Conservation (phyloP, 1,140 invertebrate species). For the Drosophila guanche region DNA sequence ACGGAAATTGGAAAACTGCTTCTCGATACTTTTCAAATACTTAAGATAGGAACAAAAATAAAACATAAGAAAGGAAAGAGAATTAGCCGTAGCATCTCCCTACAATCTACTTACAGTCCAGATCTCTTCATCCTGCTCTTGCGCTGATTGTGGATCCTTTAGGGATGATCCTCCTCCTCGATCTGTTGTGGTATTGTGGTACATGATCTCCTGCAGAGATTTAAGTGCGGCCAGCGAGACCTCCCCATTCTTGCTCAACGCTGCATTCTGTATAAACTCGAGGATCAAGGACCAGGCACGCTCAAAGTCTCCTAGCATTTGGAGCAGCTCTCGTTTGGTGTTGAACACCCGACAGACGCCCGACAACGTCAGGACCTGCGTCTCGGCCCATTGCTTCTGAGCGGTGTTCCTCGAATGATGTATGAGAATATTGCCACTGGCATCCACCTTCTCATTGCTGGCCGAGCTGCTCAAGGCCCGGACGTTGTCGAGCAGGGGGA, state of each 20-base stretch:
- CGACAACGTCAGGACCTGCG: slow-evolving; percentile 89
- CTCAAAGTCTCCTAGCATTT: slow-evolving; percentile 94
- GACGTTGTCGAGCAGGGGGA: slow-evolving; percentile 97
- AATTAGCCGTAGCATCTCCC: background rate
- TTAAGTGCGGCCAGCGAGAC: slow-evolving; percentile 97
- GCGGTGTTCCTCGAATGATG: slow-evolving; percentile 99
- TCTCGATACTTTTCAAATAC: background rate
- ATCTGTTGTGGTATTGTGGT: slow-evolving; percentile 77
- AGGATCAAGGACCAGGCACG: slow-evolving; percentile 96
- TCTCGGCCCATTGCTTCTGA: slow-evolving; percentile 99
- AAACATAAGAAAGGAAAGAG: background rate
- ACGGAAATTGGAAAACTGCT: background rate
- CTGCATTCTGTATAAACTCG: slow-evolving; percentile 96
- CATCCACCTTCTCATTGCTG: slow-evolving; percentile 96
- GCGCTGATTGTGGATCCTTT: slow-evolving; percentile 65
- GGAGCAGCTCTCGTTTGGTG: slow-evolving; percentile 93
- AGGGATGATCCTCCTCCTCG: slow-evolving; percentile 19
- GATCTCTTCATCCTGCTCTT: slow-evolving; percentile 86
- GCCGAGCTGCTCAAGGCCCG: slow-evolving; percentile 94
- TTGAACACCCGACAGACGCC: slow-evolving; percentile 91
- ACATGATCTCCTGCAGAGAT: slow-evolving; percentile 97
- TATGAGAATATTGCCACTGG: slow-evolving; percentile 96
- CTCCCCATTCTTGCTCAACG: slow-evolving; percentile 96
- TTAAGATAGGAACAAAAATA: background rate
- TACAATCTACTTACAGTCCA: slow-evolving; percentile 86